phyloP scores from a whole-genome alignment of 1,140 invertebrate genomes.

The Sycophila sp. region DNA sequence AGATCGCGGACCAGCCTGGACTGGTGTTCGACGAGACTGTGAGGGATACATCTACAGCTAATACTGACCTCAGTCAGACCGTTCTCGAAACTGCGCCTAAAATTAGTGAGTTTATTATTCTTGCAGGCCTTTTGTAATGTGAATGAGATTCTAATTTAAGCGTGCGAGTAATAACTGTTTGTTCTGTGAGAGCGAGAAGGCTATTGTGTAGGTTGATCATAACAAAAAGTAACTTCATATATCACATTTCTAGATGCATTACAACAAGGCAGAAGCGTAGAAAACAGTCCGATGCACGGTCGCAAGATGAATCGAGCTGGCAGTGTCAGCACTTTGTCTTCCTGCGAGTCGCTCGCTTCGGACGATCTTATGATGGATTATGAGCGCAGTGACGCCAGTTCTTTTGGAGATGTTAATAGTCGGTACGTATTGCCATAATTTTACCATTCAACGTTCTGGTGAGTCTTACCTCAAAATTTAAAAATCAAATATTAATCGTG shows the following conservation, averaged over 20 bases:
- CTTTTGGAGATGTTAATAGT: conserved; percentile 73
- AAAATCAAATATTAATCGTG: too few species aligned
- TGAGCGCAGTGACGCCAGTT: conserved; percentile 77
- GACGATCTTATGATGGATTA: conserved; percentile 88
- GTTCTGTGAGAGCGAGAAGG: neutral
- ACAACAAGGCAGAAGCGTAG: conserved; percentile 45
- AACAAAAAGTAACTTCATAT: too few species aligned
- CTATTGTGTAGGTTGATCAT: too few species aligned
- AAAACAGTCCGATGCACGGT: conserved; percentile 61
- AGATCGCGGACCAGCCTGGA: conserved; percentile 90
- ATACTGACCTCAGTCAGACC: conserved; percentile 59
- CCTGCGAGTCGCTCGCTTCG: conserved; percentile 81
- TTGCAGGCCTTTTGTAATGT: too few species aligned
- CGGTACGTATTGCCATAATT: conserved; percentile 63
- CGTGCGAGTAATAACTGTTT: too few species aligned
- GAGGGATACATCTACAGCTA: conserved; percentile 48
- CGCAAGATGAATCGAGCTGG: conserved; percentile 69
- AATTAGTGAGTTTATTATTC: conserved; percentile 49
- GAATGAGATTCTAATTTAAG: too few species aligned
- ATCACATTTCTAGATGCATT: conserved; percentile 41
- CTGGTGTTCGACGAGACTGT: conserved; percentile 77
- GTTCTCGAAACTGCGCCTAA: conserved; percentile 55
- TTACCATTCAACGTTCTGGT: too few species aligned
- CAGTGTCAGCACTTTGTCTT: conserved; percentile 80
- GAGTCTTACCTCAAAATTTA: too few species aligned